Evolutionary conservation across 1,140 invertebrate species (phyloP).

Genomic region (Apis dorsata): DNA sequence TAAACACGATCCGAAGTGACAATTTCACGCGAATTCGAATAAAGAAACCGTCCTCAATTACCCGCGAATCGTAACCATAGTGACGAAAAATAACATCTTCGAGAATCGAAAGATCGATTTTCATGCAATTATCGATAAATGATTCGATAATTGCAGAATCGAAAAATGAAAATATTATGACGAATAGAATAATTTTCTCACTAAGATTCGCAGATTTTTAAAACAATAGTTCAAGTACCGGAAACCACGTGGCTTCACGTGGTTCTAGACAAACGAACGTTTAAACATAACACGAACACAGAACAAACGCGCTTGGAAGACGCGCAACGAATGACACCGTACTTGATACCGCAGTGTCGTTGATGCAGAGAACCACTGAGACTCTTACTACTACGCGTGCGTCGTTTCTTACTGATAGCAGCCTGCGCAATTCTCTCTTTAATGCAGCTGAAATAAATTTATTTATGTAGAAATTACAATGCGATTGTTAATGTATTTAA

Average conservation of each 20-base stretch:
- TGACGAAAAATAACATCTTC: neutral
- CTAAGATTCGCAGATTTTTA: neutral
- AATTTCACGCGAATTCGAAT: constrained; percentile 19
- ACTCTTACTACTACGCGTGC: constrained; percentile 43
- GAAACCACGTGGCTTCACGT: constrained; percentile 63
- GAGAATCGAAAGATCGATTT: neutral
- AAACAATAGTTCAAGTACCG: neutral
- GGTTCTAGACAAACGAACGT: constrained; percentile 18
- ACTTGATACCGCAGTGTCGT: constrained; percentile 40
- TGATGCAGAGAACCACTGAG: constrained; percentile 59
- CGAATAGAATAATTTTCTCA: neutral
- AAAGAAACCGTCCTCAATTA: neutral
- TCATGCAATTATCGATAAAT: neutral
- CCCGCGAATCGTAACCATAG: constrained; percentile 28
- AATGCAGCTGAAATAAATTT: constrained; percentile 1
- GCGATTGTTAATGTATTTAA: neutral
- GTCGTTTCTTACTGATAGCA: constrained; percentile 4
- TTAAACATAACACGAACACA: neutral
- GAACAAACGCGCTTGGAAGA: constrained; percentile 68
- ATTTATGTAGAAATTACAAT: constrained; percentile 7
- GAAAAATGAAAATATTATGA: neutral
- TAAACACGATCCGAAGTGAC: neutral
- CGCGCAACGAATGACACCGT: constrained; percentile 73
- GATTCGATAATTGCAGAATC: neutral
- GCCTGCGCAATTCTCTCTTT: constrained; percentile 45